phyloP scores from a whole-genome alignment of 2,113 vertebrate genomes.

The Petrocephalus microphthalmus region DNA sequence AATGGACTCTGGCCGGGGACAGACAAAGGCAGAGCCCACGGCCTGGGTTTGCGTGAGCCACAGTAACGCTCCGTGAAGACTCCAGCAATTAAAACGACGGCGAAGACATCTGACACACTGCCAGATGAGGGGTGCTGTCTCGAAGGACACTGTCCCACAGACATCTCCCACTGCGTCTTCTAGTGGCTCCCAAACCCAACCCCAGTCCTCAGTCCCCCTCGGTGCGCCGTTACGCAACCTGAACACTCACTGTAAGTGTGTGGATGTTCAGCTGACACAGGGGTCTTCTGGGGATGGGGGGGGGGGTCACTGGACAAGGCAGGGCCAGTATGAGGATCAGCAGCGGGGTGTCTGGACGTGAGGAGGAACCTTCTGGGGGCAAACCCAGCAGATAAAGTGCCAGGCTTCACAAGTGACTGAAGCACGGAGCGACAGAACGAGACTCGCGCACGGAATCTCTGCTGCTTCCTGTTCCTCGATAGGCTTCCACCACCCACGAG shows the following conservation, averaged over 20 bases:
- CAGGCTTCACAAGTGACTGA: background rate
- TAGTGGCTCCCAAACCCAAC: background rate
- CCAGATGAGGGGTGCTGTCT: conserved; percentile 38
- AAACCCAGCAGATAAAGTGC: background rate
- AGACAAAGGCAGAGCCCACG: conserved; percentile 32
- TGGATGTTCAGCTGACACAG: background rate
- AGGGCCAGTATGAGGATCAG: background rate
- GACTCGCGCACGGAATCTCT: background rate
- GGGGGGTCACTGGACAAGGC: background rate
- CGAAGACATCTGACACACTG: conserved; percentile 41
- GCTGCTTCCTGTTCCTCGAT: background rate
- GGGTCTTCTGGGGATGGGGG: background rate
- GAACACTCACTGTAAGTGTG: background rate
- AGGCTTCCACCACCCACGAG: background rate
- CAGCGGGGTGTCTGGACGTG: background rate
- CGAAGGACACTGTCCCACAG: conserved; percentile 31
- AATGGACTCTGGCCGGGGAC: conserved; percentile 31
- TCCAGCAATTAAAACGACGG: conserved; percentile 41
- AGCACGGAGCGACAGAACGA: background rate
- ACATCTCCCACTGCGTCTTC: conserved; percentile 38
- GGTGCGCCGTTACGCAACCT: background rate
- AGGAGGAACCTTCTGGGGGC: background rate
- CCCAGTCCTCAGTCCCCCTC: background rate
- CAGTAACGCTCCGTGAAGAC: conserved; percentile 32
- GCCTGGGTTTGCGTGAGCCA: conserved; percentile 23